phyloP scores from a whole-genome alignment of 2,797 vertebrate genomes.

The Denticeps clupeoides region DNA sequence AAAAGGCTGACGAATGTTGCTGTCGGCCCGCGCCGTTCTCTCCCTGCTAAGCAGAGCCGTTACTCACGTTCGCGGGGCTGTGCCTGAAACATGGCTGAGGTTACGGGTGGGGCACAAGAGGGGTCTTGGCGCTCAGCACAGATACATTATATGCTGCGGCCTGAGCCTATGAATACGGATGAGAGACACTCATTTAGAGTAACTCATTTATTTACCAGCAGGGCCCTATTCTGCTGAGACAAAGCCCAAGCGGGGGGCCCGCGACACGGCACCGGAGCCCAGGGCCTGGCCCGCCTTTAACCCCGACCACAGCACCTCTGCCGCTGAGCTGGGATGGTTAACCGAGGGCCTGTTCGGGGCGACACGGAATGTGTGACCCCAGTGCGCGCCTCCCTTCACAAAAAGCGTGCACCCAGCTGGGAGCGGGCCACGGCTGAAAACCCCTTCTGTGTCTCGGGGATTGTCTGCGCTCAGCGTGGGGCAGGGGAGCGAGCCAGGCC shows the following conservation, averaged over 20 bases:
- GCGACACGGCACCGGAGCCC: conserved; percentile 30
- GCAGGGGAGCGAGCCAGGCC: conserved; percentile 15
- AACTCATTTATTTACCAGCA: conserved; percentile 60
- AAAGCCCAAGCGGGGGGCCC: conserved; percentile 54
- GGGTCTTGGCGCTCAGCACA: conserved; percentile 29
- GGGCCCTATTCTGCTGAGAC: conserved; percentile 48
- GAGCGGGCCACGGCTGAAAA: conserved; percentile 47
- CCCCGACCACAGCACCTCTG: conserved; percentile 53
- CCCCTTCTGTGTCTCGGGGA: conserved; percentile 44
- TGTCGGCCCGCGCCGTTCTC: too few relatives aligned
- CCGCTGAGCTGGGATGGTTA: conserved; percentile 39
- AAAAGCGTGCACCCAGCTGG: conserved; percentile 46
- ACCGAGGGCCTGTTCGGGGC: conserved; percentile 46
- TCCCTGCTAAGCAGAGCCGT: too few relatives aligned
- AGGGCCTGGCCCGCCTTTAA: conserved; percentile 54
- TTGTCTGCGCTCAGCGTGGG: conserved; percentile 56
- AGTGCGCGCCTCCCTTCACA: conserved; percentile 56
- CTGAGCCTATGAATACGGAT: conserved; percentile 56
- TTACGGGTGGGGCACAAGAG: conserved; percentile 19
- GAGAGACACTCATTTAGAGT: conserved; percentile 59
- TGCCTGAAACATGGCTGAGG: conserved; percentile 16
- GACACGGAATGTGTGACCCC: conserved; percentile 55
- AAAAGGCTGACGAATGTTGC: too few relatives aligned
- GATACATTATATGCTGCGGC: conserved; percentile 46
- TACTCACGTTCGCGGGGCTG: conserved; percentile 7